A percentile compares a stretch with the other conserved stretches of the same genome.
These are phyloP conservation scores for Sapayoa aenigma DNA, from an alignment of 2,113 vertebrate species.

Conservation along the genomic window DNA sequence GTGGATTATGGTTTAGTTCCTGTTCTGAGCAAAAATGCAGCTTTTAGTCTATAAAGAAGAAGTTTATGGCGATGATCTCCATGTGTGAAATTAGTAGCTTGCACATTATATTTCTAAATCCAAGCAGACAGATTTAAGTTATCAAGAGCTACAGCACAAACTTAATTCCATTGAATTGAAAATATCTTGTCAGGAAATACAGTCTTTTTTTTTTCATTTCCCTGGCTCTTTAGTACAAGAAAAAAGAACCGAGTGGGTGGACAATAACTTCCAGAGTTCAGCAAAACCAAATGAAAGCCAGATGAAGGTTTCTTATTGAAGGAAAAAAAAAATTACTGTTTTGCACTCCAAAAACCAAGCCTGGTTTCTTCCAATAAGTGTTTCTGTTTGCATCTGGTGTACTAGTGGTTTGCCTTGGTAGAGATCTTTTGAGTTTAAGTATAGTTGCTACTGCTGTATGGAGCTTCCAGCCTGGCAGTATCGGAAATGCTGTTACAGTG, in stretches of 20 bases:
- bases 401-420: background rate
- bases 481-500: background rate
- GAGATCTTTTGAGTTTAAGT: background rate
- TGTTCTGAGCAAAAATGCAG: background rate
- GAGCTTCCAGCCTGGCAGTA: background rate
- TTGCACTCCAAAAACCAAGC: background rate
- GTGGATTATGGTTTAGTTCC: background rate
- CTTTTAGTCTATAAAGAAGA: background rate
- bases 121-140: background rate
- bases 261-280: background rate
- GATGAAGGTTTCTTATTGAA: background rate
- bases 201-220: background rate
- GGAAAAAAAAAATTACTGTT: background rate
- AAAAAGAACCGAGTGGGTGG: background rate
- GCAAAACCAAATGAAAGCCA: conserved; percentile 6
- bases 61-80: background rate
- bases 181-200: background rate
- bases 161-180: background rate
- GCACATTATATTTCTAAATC: background rate
- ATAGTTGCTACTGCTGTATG: background rate
- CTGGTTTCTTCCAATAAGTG: background rate
- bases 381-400: background rate
- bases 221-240: background rate
- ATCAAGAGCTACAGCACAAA: background rate
- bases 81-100: background rate